Base-by-base conservation (phyloP, 2,797 vertebrate species). In the Phrynocephalus guinanensis region DNA sequence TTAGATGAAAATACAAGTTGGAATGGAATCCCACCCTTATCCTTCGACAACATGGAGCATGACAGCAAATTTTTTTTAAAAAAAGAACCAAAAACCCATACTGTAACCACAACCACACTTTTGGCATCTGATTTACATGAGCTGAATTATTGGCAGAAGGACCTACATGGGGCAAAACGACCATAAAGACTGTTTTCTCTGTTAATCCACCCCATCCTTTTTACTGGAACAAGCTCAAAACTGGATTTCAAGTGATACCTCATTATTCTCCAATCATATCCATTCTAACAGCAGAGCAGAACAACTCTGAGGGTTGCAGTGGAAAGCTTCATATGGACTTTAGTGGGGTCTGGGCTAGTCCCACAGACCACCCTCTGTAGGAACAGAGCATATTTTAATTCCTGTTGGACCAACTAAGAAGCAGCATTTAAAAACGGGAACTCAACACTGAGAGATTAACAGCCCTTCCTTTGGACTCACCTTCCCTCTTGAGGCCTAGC, bases 161-260 rank as follows among this genome's bases (percentile, higher is more conserved):
- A 50, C 20, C 83, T 88, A 89, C 85, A 82, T 87, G 52, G n/a
- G 79, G 91, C 93, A 90, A 77, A 76, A 20, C 72, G 70, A 52
- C 77, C 71, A 56, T 93, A 90, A 92, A 88, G 84, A 93, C 93
- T 90, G 92, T 75, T n/a, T 93, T 90, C 90, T 92, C 52, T 81
- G 85, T 81, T 89, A 91, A 94, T 90, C 89, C 88, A 90, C 84
- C 76, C 18, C 38, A 68, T 73, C 71, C 33, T 38, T 60, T 81
- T 63, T 71, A 90, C 1, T 60, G 80, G 87, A 66, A 87, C 79
- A 67, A 75, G 75, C 82, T 77, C 16, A 85, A 56, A 75, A 52
- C 73, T 90, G 86, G 30, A 0, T 48, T 67, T 88, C 90, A 87
- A 90, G 90, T 76, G 93, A 93, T 88, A 81, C 30, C 52, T 72